Evolutionary conservation across 2,113 vertebrate species (phyloP).

Genomic region (Daphoenositta chrysoptera): DNA sequence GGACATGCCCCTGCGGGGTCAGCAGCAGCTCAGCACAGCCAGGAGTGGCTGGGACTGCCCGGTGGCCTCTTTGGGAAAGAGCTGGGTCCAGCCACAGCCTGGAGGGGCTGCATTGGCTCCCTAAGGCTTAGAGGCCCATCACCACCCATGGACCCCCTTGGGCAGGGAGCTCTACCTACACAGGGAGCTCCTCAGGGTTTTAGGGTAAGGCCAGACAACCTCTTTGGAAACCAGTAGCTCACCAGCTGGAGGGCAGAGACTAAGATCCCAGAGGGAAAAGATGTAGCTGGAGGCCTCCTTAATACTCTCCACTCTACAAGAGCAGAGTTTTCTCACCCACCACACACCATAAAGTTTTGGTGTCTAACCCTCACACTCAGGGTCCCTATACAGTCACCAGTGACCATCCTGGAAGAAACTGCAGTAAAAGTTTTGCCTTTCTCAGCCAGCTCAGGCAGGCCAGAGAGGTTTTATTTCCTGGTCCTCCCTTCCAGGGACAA

Average conservation of each 20-base stretch:
- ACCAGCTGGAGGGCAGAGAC: background rate
- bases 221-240: background rate
- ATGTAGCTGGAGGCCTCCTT: background rate
- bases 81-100: background rate
- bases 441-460: background rate
- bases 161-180: background rate
- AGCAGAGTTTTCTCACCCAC: background rate
- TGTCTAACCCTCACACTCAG: background rate
- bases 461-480: background rate
- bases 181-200: background rate
- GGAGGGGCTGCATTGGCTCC: background rate
- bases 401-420: background rate
- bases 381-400: background rate
- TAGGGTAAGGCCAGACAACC: background rate
- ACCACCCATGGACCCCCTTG: background rate
- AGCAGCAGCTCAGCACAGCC: background rate
- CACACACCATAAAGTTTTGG: background rate
- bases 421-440: background rate
- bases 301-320: background rate
- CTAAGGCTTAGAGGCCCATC: background rate
- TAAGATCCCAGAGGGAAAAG: background rate
- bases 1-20: background rate
- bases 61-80: background rate
- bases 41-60: background rate
- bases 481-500: background rate